Percentiles rank a stretch among this genome's conserved stretches.
phyloP scores from a whole-genome alignment of 2,113 vertebrate species.

The Pedionomus torquatus region DNA sequence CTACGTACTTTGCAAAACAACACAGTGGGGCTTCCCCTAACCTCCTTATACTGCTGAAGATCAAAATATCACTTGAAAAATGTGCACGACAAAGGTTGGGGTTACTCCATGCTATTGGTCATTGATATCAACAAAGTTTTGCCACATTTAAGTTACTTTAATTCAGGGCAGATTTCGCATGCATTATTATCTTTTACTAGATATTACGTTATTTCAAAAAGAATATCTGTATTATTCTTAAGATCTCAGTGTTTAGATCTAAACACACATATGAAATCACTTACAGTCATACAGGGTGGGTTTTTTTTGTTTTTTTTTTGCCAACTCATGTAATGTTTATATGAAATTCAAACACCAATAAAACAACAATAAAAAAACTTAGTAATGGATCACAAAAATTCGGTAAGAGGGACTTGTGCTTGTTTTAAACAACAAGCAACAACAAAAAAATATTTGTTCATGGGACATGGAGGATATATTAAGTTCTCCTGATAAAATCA shows the following conservation, averaged over 20 bases:
- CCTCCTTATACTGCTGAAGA: neutral
- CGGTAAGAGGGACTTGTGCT: neutral
- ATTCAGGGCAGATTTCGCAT: neutral
- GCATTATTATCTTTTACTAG: neutral
- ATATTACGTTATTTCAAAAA: neutral
- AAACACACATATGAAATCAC: neutral
- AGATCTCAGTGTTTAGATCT: neutral
- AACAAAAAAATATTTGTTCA: neutral
- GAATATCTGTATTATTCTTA: neutral
- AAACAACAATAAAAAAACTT: neutral
- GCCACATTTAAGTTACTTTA: neutral
- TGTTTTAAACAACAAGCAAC: neutral
- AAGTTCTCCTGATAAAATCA: neutral
- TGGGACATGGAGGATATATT: neutral
- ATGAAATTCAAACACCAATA: neutral
- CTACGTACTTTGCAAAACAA: neutral
- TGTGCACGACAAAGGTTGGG: neutral
- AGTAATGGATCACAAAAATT: neutral
- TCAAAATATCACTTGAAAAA: neutral
- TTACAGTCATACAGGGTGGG: neutral
- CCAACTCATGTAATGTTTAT: neutral
- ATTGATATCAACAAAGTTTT: neutral
- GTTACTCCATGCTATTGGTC: neutral
- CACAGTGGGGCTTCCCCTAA: accelerated
- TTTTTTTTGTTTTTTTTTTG: neutral